Evolutionary conservation across 2,888 invertebrate genomes (phyloP).

Genomic region (Chouioia cunea): DNA sequence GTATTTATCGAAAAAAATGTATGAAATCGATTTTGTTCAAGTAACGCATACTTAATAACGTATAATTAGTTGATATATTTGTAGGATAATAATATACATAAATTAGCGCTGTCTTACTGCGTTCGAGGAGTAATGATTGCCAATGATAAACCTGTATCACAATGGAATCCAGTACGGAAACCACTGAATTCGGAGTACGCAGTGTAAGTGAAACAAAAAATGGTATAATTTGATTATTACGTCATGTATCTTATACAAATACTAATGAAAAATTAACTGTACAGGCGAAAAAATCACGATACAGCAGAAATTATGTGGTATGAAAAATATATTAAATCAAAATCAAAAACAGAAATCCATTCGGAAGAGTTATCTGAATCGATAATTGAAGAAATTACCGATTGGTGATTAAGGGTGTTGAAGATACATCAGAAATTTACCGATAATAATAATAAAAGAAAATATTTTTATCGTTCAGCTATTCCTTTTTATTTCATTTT

Average conservation of each 20-base stretch:
- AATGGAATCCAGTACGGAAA: slow-evolving; percentile 80
- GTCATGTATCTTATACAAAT: slow-evolving; percentile 9
- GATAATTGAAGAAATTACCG: slow-evolving; percentile 51
- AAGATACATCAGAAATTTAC: slow-evolving; percentile 1
- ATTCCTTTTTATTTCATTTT: slow-evolving; percentile 42
- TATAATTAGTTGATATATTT: slow-evolving; percentile 26
- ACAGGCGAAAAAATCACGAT: slow-evolving; percentile 58
- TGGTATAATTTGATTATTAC: slow-evolving; percentile 6
- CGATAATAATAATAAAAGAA: slow-evolving; percentile 33
- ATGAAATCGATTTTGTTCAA: neutral
- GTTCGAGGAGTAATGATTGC: slow-evolving; percentile 80
- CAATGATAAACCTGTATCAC: slow-evolving; percentile 77
- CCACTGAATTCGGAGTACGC: slow-evolving; percentile 53
- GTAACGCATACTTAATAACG: slow-evolving; percentile 2
- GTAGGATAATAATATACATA: slow-evolving; percentile 60
- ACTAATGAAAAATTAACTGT: slow-evolving; percentile 23
- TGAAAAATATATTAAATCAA: slow-evolving; percentile 51
- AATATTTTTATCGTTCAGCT: slow-evolving; percentile 22
- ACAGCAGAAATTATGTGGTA: slow-evolving; percentile 61
- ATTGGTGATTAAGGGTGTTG: slow-evolving; percentile 34
- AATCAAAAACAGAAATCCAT: slow-evolving; percentile 52
- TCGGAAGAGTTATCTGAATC: slow-evolving; percentile 47
- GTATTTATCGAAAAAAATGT: too few species aligned
- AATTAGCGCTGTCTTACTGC: slow-evolving; percentile 61
- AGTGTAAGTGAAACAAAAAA: slow-evolving; percentile 50